Base-by-base conservation (phyloP, 2,888 invertebrate genomes). In the Aproaerema taeniolella region DNA sequence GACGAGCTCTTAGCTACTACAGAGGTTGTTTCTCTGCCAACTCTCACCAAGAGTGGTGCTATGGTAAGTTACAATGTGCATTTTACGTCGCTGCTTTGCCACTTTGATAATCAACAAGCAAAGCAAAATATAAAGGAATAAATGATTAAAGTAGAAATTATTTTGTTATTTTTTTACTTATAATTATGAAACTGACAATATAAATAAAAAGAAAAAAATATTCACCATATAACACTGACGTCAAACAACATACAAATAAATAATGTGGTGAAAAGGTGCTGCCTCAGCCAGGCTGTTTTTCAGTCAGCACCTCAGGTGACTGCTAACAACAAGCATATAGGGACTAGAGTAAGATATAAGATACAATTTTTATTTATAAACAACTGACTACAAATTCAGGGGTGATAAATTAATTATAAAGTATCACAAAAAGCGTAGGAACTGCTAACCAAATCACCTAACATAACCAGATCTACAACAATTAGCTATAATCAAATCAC, bases 1-100 rank as follows among this genome's bases (percentile, higher is more conserved):
- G 77, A 79, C 12, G 79, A 80, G 45, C 53, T 80, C 2, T 43
- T 59, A 5, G 70, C 67, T 1, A 67, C 72, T 0, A 55, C 59
- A 5, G 70, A 72, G n/a, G 46, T 71, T 32, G 59, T 70, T 8
- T 48, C 61, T 17, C 24, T 71, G 38, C 58, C 66, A n/a, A 71
- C 76, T 12, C 48, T 66, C 4, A 48, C 52, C 1, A 55, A 39
- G 14, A 49, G 35, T 12, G 41, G 46, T 2, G 32, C 34, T 16
- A 46, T 53, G 53, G 62, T 61, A 46, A 39, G 8, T n/a, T n/a
- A n/a, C n/a, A n/a, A n/a, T n/a, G n/a, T n/a, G n/a, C n/a, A n/a
- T n/a, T n/a, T n/a, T n/a, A n/a, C n/a, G n/a, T n/a, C n/a, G n/a
- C n/a, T n/a, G n/a, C n/a, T 9, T 26, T 26, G n/a, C n/a, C n/a